phyloP scores from a whole-genome alignment of 2,113 vertebrate genomes.

The Ochotona princeps region DNA sequence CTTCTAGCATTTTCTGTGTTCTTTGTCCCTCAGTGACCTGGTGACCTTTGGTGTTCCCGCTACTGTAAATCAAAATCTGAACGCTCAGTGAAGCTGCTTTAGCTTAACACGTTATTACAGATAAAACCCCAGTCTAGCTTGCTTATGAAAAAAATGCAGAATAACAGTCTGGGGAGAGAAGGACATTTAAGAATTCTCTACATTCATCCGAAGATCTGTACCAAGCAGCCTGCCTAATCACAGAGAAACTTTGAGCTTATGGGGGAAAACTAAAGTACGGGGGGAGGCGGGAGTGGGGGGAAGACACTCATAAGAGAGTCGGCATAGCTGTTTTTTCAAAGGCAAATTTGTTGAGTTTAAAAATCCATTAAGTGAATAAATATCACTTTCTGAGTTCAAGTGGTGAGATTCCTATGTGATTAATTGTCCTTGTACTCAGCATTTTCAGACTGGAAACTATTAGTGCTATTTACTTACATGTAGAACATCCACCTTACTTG shows the following conservation, averaged over 20 bases:
- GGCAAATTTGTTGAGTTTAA: slow-evolving; percentile 40
- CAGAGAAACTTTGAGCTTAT: not conserved
- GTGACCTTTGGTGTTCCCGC: not conserved
- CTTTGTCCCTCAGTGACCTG: not conserved
- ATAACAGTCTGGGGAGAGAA: not conserved
- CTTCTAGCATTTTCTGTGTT: not conserved
- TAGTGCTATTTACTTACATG: not conserved
- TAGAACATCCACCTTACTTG: slow-evolving; percentile 27
- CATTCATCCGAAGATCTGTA: not conserved
- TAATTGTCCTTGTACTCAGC: not conserved
- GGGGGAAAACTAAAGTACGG: not conserved
- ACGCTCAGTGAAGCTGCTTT: not conserved
- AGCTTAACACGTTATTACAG: not conserved
- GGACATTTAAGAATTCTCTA: not conserved
- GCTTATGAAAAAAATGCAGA: not conserved
- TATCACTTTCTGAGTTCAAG: slow-evolving; percentile 50
- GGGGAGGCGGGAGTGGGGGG: not conserved
- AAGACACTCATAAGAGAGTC: not conserved
- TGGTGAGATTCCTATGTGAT: slow-evolving; percentile 15
- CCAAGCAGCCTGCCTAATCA: not conserved
- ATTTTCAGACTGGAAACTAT: slow-evolving; percentile 37
- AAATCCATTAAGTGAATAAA: slow-evolving; percentile 63
- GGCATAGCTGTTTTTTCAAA: not conserved
- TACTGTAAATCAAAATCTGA: not conserved
- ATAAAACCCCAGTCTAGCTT: not conserved